Percentiles rank a stretch among this genome's conserved stretches.
These are phyloP conservation scores for Nasonia longicornis DNA, from an alignment of 1,140 invertebrate species.

Conservation along the genomic window DNA sequence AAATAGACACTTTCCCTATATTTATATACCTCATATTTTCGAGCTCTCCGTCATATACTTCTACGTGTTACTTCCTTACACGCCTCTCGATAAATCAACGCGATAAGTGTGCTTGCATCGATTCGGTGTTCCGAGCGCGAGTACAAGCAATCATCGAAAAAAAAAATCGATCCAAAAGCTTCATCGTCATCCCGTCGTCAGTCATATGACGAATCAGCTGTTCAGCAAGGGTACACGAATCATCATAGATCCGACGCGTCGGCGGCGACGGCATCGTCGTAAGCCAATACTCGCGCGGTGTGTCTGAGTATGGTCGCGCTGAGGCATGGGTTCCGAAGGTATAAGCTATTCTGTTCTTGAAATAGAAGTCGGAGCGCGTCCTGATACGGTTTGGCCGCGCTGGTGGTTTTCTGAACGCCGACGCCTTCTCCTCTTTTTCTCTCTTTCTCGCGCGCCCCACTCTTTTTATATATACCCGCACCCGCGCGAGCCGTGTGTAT, in stretches of 20 bases:
- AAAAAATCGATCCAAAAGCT: not conserved
- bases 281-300: conserved; percentile 16
- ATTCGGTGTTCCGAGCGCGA: too few species aligned
- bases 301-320: conserved; percentile 23
- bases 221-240: not conserved
- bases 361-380: conserved; percentile 63
- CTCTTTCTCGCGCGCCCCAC: not conserved
- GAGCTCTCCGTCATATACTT: not conserved
- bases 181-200: not conserved
- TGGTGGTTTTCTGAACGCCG: conserved; percentile 58
- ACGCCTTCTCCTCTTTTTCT: conserved; percentile 52
- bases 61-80: not conserved
- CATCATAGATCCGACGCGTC: not conserved
- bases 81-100: not conserved
- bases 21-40: conserved; percentile 25
- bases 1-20: conserved; percentile 32
- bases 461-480: conserved; percentile 28
- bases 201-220: not conserved
- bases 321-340: conserved; percentile 47
- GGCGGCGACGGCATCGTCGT: not conserved
- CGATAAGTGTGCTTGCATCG: not conserved
- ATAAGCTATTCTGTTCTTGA: conserved; percentile 62
- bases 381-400: conserved; percentile 59
- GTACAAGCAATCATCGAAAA: too few species aligned
- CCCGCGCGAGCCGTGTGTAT: not conserved